Percentiles rank a stretch among this genome's conserved stretches.
Conservation (phyloP, 2,113 vertebrate genomes). For the Onychorhynchus coronatus region DNA sequence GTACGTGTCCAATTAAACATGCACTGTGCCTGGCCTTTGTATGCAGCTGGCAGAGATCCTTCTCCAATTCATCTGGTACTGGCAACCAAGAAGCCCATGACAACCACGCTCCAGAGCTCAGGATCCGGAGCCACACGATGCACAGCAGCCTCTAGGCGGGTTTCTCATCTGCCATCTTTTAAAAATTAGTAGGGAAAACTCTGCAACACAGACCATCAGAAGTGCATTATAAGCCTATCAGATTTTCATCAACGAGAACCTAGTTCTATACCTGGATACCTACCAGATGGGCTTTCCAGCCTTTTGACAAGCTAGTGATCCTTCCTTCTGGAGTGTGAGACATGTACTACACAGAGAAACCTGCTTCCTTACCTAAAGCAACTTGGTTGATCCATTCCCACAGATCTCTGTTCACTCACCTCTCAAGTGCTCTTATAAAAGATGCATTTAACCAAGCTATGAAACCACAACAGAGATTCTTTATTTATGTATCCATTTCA, state of each 20-base stretch:
- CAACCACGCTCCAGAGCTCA: not conserved
- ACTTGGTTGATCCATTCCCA: not conserved
- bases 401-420: not conserved
- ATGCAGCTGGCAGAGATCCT: not conserved
- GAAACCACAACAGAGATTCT: not conserved
- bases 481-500: not conserved
- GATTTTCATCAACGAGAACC: not conserved
- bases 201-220: not conserved
- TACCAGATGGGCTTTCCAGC: not conserved
- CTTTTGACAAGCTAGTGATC: not conserved
- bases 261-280: not conserved
- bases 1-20: not conserved
- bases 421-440: not conserved
- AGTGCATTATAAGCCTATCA: not conserved
- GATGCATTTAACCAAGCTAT: not conserved
- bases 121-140: not conserved
- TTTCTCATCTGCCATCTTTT: not conserved
- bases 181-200: not conserved
- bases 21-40: not conserved
- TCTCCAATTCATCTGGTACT: not conserved
- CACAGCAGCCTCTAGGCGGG: not conserved
- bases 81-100: not conserved
- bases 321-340: not conserved
- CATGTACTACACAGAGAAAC: not conserved
- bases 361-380: not conserved